Evolutionary conservation across 2,888 invertebrate species (phyloP).

Genomic region (Drosophila monieri): DNA sequence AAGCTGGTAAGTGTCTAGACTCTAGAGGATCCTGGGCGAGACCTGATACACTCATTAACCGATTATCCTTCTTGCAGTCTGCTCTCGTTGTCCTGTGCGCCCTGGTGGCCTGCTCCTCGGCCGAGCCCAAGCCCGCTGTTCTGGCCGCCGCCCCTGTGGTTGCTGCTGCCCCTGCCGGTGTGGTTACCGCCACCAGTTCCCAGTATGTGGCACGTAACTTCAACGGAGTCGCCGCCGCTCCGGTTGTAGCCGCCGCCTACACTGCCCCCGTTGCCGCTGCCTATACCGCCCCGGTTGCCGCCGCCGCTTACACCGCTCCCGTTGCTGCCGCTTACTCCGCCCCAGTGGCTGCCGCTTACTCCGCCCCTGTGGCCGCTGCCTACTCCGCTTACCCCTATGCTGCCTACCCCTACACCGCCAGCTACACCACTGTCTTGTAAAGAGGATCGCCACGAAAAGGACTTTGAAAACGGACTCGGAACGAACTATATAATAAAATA

Average conservation of each 20-base stretch:
- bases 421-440: constrained; percentile 74
- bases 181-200: constrained; percentile 86
- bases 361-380: constrained; percentile 56
- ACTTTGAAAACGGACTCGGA: not conserved
- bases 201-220: constrained; percentile 86
- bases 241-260: constrained; percentile 66
- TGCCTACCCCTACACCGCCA: constrained; percentile 50
- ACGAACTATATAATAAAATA: constrained; percentile 11
- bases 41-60: constrained; percentile 1
- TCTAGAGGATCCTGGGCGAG: constrained; percentile 10
- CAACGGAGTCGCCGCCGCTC: constrained; percentile 84
- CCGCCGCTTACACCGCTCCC: constrained; percentile 57
- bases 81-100: constrained; percentile 83
- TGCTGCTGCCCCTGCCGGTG: constrained; percentile 78
- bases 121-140: constrained; percentile 84
- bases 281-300: constrained; percentile 58
- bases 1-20: constrained; percentile 69
- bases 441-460: not conserved
- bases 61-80: constrained; percentile 66
- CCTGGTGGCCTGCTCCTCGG: constrained; percentile 83
- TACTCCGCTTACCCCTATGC: constrained; percentile 48
- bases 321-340: constrained; percentile 68
- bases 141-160: constrained; percentile 63
- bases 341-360: constrained; percentile 69
- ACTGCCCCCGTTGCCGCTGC: constrained; percentile 54